Conservation (phyloP, 2,113 vertebrate genomes). For the Pao palembangensis region DNA sequence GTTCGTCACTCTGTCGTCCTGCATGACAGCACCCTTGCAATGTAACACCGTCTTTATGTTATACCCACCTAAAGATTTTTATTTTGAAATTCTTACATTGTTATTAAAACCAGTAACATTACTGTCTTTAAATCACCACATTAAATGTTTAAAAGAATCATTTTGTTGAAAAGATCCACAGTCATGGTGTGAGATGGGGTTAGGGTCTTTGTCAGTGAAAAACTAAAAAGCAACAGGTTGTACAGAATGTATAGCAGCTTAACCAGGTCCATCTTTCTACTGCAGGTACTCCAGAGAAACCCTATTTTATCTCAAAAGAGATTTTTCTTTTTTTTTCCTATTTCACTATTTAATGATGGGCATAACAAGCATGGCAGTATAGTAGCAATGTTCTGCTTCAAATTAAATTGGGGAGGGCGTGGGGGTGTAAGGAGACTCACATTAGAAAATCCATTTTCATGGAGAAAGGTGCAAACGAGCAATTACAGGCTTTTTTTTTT, state of each 20-base stretch:
- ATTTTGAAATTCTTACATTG: neutral
- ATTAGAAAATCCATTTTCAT: conserved; percentile 74
- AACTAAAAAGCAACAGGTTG: conserved; percentile 22
- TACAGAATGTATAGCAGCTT: conserved; percentile 1
- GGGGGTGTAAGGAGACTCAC: conserved; percentile 39
- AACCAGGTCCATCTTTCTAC: conserved; percentile 45
- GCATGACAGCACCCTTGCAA: conserved; percentile 9
- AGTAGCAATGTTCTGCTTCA: conserved; percentile 63
- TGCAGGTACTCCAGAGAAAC: conserved; percentile 45
- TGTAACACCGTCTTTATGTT: neutral
- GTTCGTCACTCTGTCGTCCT: conserved; percentile 8
- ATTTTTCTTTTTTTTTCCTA: conserved; percentile 53
- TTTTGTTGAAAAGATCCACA: no score
- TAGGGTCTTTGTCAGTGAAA: conserved; percentile 11
- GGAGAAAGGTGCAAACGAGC: conserved; percentile 62
- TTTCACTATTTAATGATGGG: conserved; percentile 67
- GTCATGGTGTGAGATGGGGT: no score
- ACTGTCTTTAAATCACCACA: conserved; percentile 3
- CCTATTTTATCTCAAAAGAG: conserved; percentile 59
- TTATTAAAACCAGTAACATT: neutral
- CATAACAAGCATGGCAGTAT: conserved; percentile 65
- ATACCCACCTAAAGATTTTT: neutral
- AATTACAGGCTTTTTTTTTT: conserved; percentile 61
- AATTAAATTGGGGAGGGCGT: conserved; percentile 61
- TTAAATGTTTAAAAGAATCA: neutral